These are phyloP conservation scores for Aeoliscus strigatus DNA, from an alignment of 2,797 vertebrate genomes.

Conservation along the genomic window DNA sequence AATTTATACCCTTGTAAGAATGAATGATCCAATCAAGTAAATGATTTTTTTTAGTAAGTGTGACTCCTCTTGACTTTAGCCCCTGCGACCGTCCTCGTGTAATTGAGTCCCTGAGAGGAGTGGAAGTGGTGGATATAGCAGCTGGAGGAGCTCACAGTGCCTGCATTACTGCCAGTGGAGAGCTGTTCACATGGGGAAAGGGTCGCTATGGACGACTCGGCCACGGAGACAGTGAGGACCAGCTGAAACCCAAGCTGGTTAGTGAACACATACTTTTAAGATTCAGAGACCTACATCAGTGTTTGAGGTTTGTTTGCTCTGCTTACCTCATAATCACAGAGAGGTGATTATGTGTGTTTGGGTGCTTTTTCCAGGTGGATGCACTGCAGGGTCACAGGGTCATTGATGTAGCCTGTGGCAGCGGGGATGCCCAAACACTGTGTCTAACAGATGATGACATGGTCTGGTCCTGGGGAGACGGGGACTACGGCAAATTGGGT, in stretches of 20 bases:
- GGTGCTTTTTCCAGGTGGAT: conserved; percentile 81
- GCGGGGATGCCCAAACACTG: conserved; percentile 94
- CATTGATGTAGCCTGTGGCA: conserved; percentile 95
- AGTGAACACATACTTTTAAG: conserved; percentile 44
- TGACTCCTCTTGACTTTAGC: conserved; percentile 62
- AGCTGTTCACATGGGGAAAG: conserved; percentile 98
- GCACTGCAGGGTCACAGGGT: conserved; percentile 94
- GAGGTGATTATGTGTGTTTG: conserved; percentile 10
- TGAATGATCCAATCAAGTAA: neutral
- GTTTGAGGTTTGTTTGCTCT: no score
- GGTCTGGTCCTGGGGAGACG: conserved; percentile 99
- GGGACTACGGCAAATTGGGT: conserved; percentile 96
- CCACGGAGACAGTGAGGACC: conserved; percentile 97
- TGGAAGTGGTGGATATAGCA: conserved; percentile 94
- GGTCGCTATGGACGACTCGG: conserved; percentile 94
- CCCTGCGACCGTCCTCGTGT: conserved; percentile 97
- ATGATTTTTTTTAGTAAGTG: conserved; percentile 14
- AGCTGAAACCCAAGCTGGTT: conserved; percentile 97
- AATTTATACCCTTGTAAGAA: conserved; percentile 1
- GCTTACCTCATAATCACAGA: neutral
- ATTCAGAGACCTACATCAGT: no score
- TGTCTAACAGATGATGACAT: conserved; percentile 97
- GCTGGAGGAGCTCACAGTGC: conserved; percentile 96
- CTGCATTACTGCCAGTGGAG: conserved; percentile 92
- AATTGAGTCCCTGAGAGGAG: conserved; percentile 91